phyloP scores from a whole-genome alignment of 1,140 invertebrate species.

The Oedothorax gibbosus region DNA sequence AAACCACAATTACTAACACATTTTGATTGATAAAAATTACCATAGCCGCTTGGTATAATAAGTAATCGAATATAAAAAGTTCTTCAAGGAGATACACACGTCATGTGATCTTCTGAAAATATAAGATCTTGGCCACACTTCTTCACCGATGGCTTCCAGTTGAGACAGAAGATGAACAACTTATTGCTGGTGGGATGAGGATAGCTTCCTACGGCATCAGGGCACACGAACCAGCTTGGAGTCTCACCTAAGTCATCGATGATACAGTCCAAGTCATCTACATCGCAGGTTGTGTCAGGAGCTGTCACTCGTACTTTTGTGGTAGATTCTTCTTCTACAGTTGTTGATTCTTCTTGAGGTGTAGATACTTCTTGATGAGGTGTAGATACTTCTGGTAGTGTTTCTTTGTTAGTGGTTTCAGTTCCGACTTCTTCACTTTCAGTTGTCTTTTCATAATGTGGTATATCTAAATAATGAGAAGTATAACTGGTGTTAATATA shows the following conservation, averaged over 20 bases:
- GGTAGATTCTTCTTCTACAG: background rate
- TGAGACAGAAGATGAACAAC: constrained; percentile 25
- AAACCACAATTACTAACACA: too few species aligned
- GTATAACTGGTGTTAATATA: too few species aligned
- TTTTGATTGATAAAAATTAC: too few species aligned
- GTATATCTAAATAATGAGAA: too few species aligned
- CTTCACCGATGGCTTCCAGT: constrained; percentile 29
- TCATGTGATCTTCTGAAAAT: background rate
- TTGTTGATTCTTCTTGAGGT: too few species aligned
- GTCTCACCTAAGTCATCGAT: constrained; percentile 25
- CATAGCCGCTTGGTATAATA: too few species aligned
- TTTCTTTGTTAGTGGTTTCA: too few species aligned
- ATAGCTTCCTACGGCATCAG: constrained; percentile 13
- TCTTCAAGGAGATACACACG: constrained; percentile 4
- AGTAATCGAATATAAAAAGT: too few species aligned
- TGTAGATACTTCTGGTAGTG: too few species aligned
- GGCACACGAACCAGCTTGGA: constrained; percentile 26
- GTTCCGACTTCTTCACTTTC: too few species aligned
- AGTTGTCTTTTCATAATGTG: too few species aligned
- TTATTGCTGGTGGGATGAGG: constrained; percentile 27
- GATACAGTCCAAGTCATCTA: constrained; percentile 38
- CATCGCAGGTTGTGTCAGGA: constrained; percentile 16
- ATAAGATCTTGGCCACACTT: constrained; percentile 34
- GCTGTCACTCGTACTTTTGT: background rate
- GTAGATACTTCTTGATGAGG: too few species aligned